Percentiles rank a stretch among this genome's conserved stretches.
Conservation (phyloP, 2,797 vertebrate species). For the Cossypha caffra region DNA sequence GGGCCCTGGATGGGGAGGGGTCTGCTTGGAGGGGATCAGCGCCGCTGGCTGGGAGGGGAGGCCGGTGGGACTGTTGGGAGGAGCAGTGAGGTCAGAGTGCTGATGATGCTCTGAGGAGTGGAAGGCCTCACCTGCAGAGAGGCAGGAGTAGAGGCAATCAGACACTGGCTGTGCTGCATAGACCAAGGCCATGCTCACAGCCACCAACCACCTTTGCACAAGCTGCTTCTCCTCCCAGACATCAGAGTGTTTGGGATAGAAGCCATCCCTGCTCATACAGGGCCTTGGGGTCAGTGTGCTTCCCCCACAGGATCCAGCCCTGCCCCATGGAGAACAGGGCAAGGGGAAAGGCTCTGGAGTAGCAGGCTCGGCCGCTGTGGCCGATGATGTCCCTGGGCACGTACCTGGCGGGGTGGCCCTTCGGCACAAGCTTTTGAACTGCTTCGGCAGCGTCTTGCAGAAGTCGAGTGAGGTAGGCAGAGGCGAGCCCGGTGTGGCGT, state of each 20-base stretch:
- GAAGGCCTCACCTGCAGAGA: slow-evolving; percentile 91
- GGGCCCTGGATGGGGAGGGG: slow-evolving; percentile 82
- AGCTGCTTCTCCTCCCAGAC: background rate
- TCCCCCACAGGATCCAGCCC: background rate
- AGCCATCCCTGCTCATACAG: background rate
- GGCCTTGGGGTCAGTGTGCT: accelerated
- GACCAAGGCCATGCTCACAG: background rate
- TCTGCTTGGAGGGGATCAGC: slow-evolving; percentile 84
- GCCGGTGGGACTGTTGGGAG: slow-evolving; percentile 96
- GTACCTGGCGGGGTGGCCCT: slow-evolving; percentile 90
- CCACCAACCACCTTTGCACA: background rate
- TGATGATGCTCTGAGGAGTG: slow-evolving; percentile 92
- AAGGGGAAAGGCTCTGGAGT: background rate
- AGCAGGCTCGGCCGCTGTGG: background rate
- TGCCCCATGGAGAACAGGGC: background rate
- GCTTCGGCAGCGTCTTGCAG: slow-evolving; percentile 93
- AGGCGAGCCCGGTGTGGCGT: slow-evolving; percentile 77
- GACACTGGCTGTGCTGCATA: accelerated
- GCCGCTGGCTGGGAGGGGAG: slow-evolving; percentile 90
- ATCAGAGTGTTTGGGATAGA: accelerated
- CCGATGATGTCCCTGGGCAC: background rate
- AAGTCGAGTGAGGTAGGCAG: slow-evolving; percentile 92
- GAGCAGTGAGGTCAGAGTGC: slow-evolving; percentile 94
- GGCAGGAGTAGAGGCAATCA: slow-evolving; percentile 2
- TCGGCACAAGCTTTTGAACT: slow-evolving; percentile 94